Evolutionary conservation across 2,113 vertebrate genomes (phyloP), one percentile per base, ranked within the genome.

Genomic region (Delphinapterus leucas): DNA sequence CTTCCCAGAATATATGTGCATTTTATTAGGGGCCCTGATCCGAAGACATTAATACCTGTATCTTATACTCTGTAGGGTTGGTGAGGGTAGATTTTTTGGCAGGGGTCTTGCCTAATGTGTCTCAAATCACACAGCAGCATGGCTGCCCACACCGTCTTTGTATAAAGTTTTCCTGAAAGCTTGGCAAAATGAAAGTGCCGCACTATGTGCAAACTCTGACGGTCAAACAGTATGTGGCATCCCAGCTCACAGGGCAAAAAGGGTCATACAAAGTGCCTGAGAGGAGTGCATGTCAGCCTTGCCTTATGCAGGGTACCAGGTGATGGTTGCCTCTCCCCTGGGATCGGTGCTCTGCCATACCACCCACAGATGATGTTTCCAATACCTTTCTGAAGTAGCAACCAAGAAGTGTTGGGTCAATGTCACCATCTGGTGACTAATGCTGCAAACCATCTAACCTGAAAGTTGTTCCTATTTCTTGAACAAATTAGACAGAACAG

Each of bases 21-120:
- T 23, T 90, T 94, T 79, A n/a, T 23, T 11, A 68, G 12, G n/a
- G 76, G 13, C 9, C 73, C 94, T 96, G 28, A 88, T 79, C 41
- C 25, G 58, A 88, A 91, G 23, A 70, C 25, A 47, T 76, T 86
- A 81, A 58, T 25, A 82, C 33, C 17, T 79, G 1, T 76, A 36
- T 74, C n/a, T 74, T 65, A 53, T 38, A n/a, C 9, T 3, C n/a
- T 92, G 38, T 38, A 63, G 58, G n/a, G 38, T 8, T 74, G 77
- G 65, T 23, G 15, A 76, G 44, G n/a, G 68, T 82, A 31, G 25
- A 33, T 23, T 1, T 28, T 67, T 53, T 14, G 17, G 17, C 8
- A 31, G 8, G 33, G 8, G 1, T 17, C 8, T 88, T 26, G 26
- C 21, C n/a, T 53, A 23, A 44, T 10, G 21, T 49, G 79, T 92